Percentiles rank a stretch among this genome's conserved stretches.
Evolutionary conservation across 2,888 invertebrate species (phyloP).

Genomic region (Heliconius aoede): DNA sequence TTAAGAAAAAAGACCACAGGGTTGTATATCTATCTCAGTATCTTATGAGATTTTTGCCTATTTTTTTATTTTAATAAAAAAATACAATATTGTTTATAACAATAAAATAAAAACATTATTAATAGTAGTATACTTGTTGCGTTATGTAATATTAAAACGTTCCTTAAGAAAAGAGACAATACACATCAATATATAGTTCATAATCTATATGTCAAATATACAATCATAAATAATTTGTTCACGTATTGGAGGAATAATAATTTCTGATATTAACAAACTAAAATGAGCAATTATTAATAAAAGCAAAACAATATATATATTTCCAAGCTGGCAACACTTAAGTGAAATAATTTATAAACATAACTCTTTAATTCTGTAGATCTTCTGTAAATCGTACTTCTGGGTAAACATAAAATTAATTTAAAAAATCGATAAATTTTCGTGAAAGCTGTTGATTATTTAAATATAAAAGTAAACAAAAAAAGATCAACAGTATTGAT

Average conservation of each 20-base stretch:
- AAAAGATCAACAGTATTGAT: not conserved
- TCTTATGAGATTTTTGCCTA: too few species aligned
- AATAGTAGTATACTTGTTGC: not conserved
- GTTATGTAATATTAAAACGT: not conserved
- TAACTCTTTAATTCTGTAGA: constrained; percentile 6
- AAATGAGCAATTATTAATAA: constrained; percentile 1
- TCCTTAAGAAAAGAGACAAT: constrained; percentile 6
- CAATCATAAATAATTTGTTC: constrained; percentile 2
- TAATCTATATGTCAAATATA: constrained; percentile 11
- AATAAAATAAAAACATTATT: not conserved
- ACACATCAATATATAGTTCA: not conserved
- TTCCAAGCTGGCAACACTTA: constrained; percentile 23
- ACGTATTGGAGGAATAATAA: not conserved
- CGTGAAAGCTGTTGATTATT: not conserved
- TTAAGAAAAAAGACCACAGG: too few species aligned
- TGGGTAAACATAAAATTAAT: constrained; percentile 2
- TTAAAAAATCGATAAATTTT: not conserved
- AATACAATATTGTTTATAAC: too few species aligned
- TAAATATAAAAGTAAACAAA: not conserved
- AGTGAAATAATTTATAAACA: constrained; percentile 21
- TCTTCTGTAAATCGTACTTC: not conserved
- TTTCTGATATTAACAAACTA: not conserved
- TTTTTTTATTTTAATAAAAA: too few species aligned
- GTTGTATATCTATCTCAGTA: too few species aligned
- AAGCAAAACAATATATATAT: constrained; percentile 25